These are phyloP conservation scores for Venturia canescens DNA, from an alignment of 1,140 invertebrate genomes.

Conservation along the genomic window DNA sequence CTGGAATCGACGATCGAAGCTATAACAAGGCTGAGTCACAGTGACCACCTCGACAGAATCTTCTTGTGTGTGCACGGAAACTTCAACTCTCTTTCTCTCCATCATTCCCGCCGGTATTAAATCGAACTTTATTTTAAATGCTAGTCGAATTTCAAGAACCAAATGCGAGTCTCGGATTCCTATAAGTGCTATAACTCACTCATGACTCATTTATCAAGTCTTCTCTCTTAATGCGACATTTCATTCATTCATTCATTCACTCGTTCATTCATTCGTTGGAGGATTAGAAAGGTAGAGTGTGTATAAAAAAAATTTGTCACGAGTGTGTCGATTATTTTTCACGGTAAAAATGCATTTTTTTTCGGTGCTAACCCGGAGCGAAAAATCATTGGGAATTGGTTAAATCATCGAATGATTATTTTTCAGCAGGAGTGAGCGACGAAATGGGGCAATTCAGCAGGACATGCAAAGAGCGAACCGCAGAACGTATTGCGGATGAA, in stretches of 20 bases:
- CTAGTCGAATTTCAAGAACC: not conserved
- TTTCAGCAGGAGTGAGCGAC: conserved; percentile 15
- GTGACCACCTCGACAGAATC: conserved; percentile 25
- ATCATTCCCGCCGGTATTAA: not conserved
- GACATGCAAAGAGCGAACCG: conserved; percentile 46
- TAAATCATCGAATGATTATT: too few relatives aligned
- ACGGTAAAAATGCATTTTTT: too few relatives aligned
- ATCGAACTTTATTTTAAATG: conserved; percentile 7
- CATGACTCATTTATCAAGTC: not conserved
- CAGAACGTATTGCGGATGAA: conserved; percentile 64
- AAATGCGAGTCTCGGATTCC: not conserved
- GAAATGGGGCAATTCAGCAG: not conserved
- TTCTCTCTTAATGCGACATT: too few relatives aligned
- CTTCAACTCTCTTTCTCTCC: not conserved
- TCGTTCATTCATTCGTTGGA: not conserved
- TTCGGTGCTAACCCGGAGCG: too few relatives aligned
- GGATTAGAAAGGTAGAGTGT: too few relatives aligned
- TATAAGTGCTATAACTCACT: too few relatives aligned
- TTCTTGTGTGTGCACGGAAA: not conserved
- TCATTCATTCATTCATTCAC: not conserved
- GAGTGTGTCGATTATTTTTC: too few relatives aligned
- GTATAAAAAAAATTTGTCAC: too few relatives aligned
- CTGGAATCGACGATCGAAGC: conserved; percentile 32
- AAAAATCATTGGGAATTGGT: too few relatives aligned
- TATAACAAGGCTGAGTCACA: conserved; percentile 22